phyloP scores from a whole-genome alignment of 2,888 invertebrate species.

The Deilephila porcellus region DNA sequence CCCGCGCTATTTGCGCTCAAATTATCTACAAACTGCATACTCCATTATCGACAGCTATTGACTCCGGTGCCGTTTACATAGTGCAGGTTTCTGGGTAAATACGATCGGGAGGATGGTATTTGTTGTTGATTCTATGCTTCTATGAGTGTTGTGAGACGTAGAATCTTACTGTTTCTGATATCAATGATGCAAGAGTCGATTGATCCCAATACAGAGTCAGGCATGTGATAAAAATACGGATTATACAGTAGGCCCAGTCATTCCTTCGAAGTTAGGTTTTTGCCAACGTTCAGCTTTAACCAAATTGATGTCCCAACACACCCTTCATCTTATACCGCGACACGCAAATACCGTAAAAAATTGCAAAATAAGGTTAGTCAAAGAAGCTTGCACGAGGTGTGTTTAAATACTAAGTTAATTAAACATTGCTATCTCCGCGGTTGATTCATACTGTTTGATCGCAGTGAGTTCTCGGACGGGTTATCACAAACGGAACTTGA shows the following conservation, averaged over 20 bases:
- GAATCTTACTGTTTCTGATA: not conserved
- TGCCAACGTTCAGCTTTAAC: no score
- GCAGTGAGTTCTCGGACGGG: constrained; percentile 39
- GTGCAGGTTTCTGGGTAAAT: not conserved
- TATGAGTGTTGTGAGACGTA: not conserved
- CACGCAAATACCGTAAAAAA: not conserved
- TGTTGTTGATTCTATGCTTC: not conserved
- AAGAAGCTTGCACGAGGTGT: not conserved
- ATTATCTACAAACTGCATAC: constrained; percentile 49
- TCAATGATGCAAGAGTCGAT: no score
- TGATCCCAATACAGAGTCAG: no score
- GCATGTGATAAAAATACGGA: no score
- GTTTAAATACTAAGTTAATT: constrained; percentile 3
- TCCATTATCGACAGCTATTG: constrained; percentile 36
- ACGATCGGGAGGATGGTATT: not conserved
- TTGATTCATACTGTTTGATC: constrained; percentile 48
- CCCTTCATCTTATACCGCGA: no score
- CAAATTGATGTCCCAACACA: not conserved
- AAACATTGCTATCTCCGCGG: constrained; percentile 23
- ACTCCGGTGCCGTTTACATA: not conserved
- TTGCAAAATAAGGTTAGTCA: constrained; percentile 11
- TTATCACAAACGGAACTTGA: constrained; percentile 51
- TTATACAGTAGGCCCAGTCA: no score
- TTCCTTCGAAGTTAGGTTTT: no score
- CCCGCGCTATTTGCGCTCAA: constrained; percentile 42